Evolutionary conservation across 2,888 invertebrate genomes (phyloP).

Genomic region (Lycia hirtaria): DNA sequence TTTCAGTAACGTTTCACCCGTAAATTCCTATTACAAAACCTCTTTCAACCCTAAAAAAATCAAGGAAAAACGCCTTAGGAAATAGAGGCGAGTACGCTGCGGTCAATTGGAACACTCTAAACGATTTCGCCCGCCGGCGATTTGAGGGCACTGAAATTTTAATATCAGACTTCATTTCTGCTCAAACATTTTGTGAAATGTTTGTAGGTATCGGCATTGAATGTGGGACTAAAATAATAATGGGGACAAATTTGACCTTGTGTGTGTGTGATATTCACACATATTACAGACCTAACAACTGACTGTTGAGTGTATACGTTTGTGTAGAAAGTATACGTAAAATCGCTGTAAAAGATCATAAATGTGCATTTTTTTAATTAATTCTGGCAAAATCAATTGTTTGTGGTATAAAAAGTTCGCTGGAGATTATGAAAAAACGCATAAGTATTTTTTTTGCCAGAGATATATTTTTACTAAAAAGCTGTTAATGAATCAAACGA

Average conservation of each 20-base stretch:
- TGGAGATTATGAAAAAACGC: too few relatives aligned
- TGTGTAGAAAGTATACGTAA: too few relatives aligned
- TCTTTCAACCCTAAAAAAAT: conserved; percentile 43
- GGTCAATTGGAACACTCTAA: conserved; percentile 43
- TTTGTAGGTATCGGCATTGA: conserved; percentile 9
- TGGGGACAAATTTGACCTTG: not conserved
- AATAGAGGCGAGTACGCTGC: conserved; percentile 43
- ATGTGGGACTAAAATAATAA: not conserved
- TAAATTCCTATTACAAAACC: conserved; percentile 45
- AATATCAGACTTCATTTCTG: conserved; percentile 50
- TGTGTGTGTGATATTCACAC: not conserved
- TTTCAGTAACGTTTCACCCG: conserved; percentile 42
- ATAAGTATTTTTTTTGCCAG: too few relatives aligned
- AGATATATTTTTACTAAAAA: too few relatives aligned
- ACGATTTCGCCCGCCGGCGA: conserved; percentile 45
- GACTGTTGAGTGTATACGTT: too few relatives aligned
- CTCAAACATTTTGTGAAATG: conserved; percentile 29
- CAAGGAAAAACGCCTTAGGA: conserved; percentile 39
- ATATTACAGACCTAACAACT: too few relatives aligned
- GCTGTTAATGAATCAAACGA: too few relatives aligned
- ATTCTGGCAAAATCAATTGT: too few relatives aligned
- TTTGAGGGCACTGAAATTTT: conserved; percentile 50
- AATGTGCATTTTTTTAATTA: too few relatives aligned
- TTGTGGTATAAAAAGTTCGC: too few relatives aligned
- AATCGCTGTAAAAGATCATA: too few relatives aligned